Evolutionary conservation across 1,140 invertebrate genomes (phyloP).

Genomic region (Drosophila micromelanica): DNA sequence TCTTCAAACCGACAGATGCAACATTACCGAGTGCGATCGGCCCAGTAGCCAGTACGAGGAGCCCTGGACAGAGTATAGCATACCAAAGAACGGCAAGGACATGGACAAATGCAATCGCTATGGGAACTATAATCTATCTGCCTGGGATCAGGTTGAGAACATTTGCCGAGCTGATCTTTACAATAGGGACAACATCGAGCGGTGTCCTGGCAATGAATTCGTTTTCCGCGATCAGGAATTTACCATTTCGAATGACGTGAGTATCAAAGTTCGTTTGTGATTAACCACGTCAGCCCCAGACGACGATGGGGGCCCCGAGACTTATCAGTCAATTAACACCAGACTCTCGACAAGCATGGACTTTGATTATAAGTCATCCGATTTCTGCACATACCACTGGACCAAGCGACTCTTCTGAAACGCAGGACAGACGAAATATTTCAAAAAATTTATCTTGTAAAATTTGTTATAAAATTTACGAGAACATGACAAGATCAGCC

Average conservation of each 20-base stretch:
- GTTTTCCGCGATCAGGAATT: constrained; percentile 75
- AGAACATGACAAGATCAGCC: constrained; percentile 4
- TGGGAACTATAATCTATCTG: constrained; percentile 45
- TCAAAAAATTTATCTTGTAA: neutral
- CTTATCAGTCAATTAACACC: constrained; percentile 34
- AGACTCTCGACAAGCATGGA: constrained; percentile 58
- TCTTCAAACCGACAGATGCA: constrained; percentile 85
- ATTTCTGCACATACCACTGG: constrained; percentile 45
- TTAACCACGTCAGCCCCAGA: constrained; percentile 64
- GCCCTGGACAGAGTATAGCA: constrained; percentile 85
- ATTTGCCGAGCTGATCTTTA: constrained; percentile 84
- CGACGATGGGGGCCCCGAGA: constrained; percentile 27
- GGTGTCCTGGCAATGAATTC: constrained; percentile 65
- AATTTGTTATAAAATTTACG: constrained; percentile 16
- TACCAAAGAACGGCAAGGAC: constrained; percentile 82
- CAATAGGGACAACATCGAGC: constrained; percentile 64
- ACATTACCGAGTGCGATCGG: constrained; percentile 87
- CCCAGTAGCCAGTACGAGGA: constrained; percentile 83
- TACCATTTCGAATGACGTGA: constrained; percentile 81
- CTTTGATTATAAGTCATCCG: constrained; percentile 73
- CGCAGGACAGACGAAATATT: neutral
- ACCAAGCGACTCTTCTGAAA: constrained; percentile 1
- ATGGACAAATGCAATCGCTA: constrained; percentile 86
- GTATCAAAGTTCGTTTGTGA: constrained; percentile 74
- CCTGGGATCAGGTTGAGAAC: constrained; percentile 25